phyloP scores from a whole-genome alignment of 2,797 vertebrate genomes.

The Coregonus sp. region DNA sequence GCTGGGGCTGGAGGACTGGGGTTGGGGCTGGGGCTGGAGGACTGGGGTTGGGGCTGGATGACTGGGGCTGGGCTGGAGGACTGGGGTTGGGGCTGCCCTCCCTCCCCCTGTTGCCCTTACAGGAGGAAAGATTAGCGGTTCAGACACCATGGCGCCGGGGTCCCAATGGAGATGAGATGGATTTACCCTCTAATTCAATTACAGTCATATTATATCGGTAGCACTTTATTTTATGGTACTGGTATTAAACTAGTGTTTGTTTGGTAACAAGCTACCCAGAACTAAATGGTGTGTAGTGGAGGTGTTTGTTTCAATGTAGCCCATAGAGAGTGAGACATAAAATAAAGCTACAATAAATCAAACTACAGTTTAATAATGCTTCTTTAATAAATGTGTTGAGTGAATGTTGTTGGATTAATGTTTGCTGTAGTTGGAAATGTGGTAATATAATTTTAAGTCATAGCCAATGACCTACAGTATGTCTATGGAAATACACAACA shows the following conservation, averaged over 20 bases:
- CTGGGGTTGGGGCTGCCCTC: neutral
- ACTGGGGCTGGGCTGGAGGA: neutral
- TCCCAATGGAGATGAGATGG: conserved; percentile 5
- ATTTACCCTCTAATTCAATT: neutral
- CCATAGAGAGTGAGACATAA: neutral
- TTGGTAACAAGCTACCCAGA: neutral
- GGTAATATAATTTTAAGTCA: too few species aligned
- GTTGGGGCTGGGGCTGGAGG: neutral
- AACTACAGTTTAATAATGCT: neutral
- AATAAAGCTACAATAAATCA: neutral
- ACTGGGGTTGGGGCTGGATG: neutral
- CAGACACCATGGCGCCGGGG: conserved; percentile 46
- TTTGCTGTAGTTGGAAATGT: too few species aligned
- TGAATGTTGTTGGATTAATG: too few species aligned
- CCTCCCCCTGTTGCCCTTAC: neutral
- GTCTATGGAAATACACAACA: too few species aligned
- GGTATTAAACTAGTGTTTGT: neutral
- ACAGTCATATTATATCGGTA: neutral
- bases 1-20: neutral
- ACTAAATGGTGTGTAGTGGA: neutral
- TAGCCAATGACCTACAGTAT: too few species aligned
- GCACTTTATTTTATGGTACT: neutral
- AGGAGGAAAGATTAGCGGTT: conserved; percentile 14
- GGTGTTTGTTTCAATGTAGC: neutral
- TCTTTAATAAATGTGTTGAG: neutral